Conservation (phyloP, 2,797 vertebrate species). For the Acrossocheilus fasciatus region DNA sequence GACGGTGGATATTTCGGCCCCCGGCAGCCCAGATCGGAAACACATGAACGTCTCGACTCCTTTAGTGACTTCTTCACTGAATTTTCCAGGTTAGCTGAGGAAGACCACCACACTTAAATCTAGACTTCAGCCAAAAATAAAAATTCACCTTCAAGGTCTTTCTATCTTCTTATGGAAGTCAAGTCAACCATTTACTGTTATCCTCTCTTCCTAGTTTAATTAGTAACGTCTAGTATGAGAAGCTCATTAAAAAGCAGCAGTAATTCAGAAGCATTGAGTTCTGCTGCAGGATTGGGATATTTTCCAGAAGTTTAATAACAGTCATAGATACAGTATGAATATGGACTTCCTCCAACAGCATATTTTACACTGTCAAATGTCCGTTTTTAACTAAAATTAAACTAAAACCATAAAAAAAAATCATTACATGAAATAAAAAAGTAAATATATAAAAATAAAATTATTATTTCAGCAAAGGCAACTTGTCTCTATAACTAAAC, state of each 20-base stretch:
- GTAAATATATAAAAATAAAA: no score
- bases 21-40: neutral
- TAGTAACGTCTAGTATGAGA: neutral
- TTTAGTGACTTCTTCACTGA: neutral
- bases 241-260: neutral
- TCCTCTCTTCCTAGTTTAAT: neutral
- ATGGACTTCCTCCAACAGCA: neutral
- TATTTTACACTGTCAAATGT: no score
- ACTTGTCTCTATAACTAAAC: neutral
- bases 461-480: no score
- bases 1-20: neutral
- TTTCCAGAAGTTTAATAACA: neutral
- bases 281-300: neutral
- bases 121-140: neutral
- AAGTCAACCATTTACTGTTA: neutral
- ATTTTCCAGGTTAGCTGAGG: neutral
- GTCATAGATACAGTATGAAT: neutral
- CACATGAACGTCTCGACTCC: slow-evolving; percentile 1
- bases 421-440: no score
- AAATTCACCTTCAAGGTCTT: neutral
- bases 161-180: neutral
- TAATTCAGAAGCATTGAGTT: neutral
- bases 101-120: neutral
- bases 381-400: no score
- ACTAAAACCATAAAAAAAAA: no score